phyloP scores from a whole-genome alignment of 2,888 invertebrate species.

The Scotopteryx bipunctaria region DNA sequence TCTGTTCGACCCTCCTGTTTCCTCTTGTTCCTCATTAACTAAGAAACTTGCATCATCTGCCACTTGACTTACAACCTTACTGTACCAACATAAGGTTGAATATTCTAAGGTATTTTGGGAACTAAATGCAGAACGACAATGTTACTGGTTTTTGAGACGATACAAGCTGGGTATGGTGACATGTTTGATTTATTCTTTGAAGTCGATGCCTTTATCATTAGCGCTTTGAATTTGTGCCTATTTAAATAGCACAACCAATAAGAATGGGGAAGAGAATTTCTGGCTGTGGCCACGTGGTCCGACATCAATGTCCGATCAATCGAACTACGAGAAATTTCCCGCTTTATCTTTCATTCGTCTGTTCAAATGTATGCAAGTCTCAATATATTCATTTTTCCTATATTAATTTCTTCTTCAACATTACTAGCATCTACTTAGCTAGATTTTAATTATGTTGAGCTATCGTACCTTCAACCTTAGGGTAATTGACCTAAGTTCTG shows the following conservation, averaged over 20 bases:
- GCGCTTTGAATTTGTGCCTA: conserved; percentile 20
- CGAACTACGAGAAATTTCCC: too few relatives aligned
- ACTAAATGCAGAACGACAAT: conserved; percentile 36
- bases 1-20: conserved; percentile 54
- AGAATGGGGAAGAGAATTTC: neutral
- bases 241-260: neutral
- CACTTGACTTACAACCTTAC: conserved; percentile 23
- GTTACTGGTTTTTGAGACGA: conserved; percentile 38
- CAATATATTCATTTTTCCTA: too few relatives aligned
- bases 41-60: conserved; percentile 17
- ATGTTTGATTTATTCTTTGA: conserved; percentile 43
- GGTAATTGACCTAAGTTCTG: neutral
- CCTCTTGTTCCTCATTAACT: conserved; percentile 53
- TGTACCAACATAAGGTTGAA: conserved; percentile 14
- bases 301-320: too few relatives aligned
- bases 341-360: too few relatives aligned
- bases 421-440: too few relatives aligned
- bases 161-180: conserved; percentile 35
- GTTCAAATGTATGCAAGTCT: too few relatives aligned
- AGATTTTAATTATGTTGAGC: too few relatives aligned
- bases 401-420: too few relatives aligned
- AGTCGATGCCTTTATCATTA: conserved; percentile 34
- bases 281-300: too few relatives aligned
- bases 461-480: too few relatives aligned
- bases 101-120: conserved; percentile 7